Conservation (phyloP, 2,113 vertebrate genomes). For the Anhinga rufa region DNA sequence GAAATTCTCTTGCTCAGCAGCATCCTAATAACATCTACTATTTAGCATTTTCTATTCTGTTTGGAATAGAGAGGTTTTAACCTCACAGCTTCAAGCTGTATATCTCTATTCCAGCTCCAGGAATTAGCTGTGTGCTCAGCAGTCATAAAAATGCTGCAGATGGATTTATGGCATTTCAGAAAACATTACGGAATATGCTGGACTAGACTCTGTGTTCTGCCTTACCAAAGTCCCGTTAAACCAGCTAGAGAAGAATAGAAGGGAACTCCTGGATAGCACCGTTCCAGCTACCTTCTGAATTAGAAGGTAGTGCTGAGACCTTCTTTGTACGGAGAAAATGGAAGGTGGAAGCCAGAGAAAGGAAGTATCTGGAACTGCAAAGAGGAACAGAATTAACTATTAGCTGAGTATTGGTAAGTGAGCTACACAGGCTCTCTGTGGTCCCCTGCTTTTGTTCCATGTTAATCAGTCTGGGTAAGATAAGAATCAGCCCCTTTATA, state of each 20-base stretch:
- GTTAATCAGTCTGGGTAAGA: not conserved
- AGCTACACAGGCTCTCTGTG: not conserved
- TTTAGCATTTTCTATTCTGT: conserved; percentile 1
- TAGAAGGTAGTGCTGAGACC: not conserved
- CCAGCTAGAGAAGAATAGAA: not conserved
- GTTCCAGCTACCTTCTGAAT: not conserved
- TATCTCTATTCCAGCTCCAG: not conserved
- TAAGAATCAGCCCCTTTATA: not conserved
- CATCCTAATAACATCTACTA: not conserved
- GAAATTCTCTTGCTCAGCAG: conserved; percentile 17
- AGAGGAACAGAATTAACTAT: not conserved
- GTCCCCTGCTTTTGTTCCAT: not conserved
- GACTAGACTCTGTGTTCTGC: not conserved
- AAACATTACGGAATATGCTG: not conserved
- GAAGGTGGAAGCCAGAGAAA: not conserved
- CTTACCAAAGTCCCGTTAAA: not conserved
- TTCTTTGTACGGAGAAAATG: not conserved
- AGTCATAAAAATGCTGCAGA: not conserved
- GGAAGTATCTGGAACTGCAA: not conserved
- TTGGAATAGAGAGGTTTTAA: conserved; percentile 25
- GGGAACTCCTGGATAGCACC: not conserved
- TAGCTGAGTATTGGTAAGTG: not conserved
- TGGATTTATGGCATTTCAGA: conserved; percentile 1
- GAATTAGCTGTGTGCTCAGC: conserved; percentile 2
- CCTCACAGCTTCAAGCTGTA: conserved; percentile 1